Conservation (phyloP, 2,888 invertebrate species). For the Cerastis rubricosa region DNA sequence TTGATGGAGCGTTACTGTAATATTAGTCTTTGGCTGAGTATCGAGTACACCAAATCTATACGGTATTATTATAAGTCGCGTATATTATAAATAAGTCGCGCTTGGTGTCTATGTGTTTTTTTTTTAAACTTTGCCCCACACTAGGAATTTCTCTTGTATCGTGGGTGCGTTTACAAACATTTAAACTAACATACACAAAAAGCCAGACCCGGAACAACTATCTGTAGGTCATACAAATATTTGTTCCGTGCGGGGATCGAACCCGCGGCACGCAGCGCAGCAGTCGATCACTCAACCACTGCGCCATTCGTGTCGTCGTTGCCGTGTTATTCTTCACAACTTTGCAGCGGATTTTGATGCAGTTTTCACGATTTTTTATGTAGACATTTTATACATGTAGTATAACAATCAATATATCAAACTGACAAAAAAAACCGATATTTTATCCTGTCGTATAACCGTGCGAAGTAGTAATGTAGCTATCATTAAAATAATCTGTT, state of each 20-base stretch:
- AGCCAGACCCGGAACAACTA: no score
- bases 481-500: conserved; percentile 24
- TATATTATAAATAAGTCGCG: neutral
- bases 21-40: conserved; percentile 57
- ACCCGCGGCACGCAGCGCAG: no score
- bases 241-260: no score
- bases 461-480: neutral
- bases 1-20: conserved; percentile 67
- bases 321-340: neutral
- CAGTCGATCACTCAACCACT: no score
- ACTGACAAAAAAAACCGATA: neutral
- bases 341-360: neutral
- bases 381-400: neutral
- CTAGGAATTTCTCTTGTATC: no score
- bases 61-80: neutral
- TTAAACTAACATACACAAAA: no score
- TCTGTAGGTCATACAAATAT: no score
- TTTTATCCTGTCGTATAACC: neutral
- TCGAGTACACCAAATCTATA: conserved; percentile 33
- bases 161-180: no score
- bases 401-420: neutral
- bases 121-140: no score
- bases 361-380: neutral
- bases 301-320: no score
- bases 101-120: neutral